These are phyloP conservation scores for Pseudomugil tenellus DNA, from an alignment of 2,797 vertebrate species.

Conservation along the genomic window DNA sequence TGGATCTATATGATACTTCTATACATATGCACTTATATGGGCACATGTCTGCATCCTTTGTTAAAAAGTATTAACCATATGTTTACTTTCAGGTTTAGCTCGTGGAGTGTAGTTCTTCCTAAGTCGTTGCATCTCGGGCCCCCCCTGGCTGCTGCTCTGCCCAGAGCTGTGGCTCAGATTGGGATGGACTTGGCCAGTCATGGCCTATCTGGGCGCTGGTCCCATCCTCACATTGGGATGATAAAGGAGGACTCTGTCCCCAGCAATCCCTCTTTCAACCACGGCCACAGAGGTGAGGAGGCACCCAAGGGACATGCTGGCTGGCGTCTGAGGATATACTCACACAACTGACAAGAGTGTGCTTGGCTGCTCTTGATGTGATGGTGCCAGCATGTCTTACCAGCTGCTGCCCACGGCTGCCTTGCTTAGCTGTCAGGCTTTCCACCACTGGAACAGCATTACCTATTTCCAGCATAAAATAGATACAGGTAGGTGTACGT, in stretches of 20 bases:
- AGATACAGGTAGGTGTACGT: constrained; percentile 1
- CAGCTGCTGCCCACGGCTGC: constrained; percentile 54
- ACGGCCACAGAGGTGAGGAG: constrained; percentile 68
- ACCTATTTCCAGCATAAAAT: constrained; percentile 32
- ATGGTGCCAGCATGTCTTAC: constrained; percentile 74
- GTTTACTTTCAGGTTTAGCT: constrained; percentile 52
- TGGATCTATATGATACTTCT: constrained; percentile 15
- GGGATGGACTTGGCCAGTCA: constrained; percentile 57
- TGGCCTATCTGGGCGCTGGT: constrained; percentile 49
- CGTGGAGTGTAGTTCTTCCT: constrained; percentile 30
- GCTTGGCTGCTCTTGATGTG: constrained; percentile 45
- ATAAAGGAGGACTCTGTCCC: constrained; percentile 75
- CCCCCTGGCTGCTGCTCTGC: constrained; percentile 51
- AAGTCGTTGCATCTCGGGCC: constrained; percentile 47
- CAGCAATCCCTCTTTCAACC: constrained; percentile 34
- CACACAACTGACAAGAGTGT: constrained; percentile 63
- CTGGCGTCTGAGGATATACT: constrained; percentile 67
- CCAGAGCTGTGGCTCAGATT: constrained; percentile 46
- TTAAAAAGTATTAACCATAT: constrained; percentile 26
- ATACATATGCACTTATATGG: not conserved
- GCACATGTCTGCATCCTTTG: not conserved
- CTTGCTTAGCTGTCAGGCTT: constrained; percentile 55
- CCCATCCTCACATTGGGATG: constrained; percentile 68
- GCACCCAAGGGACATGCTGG: constrained; percentile 68
- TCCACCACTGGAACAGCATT: constrained; percentile 50